A percentile compares a stretch with the other conserved stretches of the same genome.
Evolutionary conservation across 2,113 vertebrate genomes (phyloP).

Genomic region (Ornithorhynchus anatinus): DNA sequence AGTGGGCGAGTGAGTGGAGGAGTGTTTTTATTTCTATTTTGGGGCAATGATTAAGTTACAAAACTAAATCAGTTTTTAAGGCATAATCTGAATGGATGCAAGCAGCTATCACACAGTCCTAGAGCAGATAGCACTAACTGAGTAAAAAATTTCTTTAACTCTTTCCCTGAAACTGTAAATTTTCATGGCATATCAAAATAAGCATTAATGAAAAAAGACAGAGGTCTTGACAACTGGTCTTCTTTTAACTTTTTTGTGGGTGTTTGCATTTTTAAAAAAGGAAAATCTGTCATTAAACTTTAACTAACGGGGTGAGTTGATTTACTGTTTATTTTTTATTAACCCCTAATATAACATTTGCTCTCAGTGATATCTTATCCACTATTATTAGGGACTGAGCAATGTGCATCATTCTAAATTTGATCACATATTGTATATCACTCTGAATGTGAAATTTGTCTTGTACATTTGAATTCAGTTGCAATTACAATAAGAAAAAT

Average conservation of each 20-base stretch:
- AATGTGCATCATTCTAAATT: conserved; percentile 58
- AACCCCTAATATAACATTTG: conserved; percentile 53
- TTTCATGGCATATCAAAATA: conserved; percentile 40
- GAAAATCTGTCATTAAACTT: neutral
- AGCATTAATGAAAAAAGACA: conserved; percentile 32
- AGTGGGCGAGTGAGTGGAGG: too few species aligned
- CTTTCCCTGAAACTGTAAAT: conserved; percentile 21
- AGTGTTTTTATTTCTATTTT: too few species aligned
- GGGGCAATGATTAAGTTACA: neutral
- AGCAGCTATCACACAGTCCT: neutral
- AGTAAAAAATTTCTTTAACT: neutral
- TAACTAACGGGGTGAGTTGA: conserved; percentile 30
- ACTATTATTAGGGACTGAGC: conserved; percentile 26
- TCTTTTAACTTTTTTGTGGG: conserved; percentile 7
- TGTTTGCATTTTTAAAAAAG: conserved; percentile 18
- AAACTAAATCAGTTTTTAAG: neutral
- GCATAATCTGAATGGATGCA: neutral
- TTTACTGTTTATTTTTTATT: conserved; percentile 55
- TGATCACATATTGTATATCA: conserved; percentile 61
- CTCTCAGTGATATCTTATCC: conserved; percentile 48
- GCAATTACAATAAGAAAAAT: conserved; percentile 30
- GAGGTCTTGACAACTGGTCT: conserved; percentile 27
- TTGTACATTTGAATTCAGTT: conserved; percentile 12
- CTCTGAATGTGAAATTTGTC: conserved; percentile 53
- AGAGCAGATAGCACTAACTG: neutral